Evolutionary conservation across 2,113 vertebrate species (phyloP).

Genomic region (Tympanuchus pallidicinctus): DNA sequence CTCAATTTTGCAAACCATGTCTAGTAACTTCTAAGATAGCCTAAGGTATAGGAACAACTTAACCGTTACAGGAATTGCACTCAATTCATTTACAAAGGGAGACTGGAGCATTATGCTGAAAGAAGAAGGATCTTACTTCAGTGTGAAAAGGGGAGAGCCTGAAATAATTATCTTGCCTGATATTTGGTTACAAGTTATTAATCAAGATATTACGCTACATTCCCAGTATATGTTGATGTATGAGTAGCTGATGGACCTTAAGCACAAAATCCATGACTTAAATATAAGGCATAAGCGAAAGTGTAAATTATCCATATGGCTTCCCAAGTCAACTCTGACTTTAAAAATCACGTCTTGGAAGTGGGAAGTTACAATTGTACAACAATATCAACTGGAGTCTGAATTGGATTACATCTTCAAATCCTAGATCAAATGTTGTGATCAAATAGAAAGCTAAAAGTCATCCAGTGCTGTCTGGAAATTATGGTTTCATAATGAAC

Average conservation of each 20-base stretch:
- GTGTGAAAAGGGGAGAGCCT: not conserved
- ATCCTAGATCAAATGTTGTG: not conserved
- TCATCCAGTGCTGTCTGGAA: not conserved
- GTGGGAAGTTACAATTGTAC: too few species aligned
- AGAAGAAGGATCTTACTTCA: constrained; percentile 16
- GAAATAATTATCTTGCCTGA: not conserved
- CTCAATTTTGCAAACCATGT: not conserved
- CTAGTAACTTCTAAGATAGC: not conserved
- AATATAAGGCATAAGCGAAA: not conserved
- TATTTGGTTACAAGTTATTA: constrained; percentile 18
- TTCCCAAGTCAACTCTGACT: not conserved
- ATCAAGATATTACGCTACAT: not conserved
- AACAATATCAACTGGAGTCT: not conserved
- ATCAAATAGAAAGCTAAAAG: not conserved
- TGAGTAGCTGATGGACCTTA: not conserved
- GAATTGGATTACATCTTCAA: not conserved
- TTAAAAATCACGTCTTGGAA: not conserved
- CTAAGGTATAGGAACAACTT: not conserved
- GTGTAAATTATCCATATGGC: not conserved
- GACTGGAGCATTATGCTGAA: not conserved
- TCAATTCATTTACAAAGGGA: not conserved
- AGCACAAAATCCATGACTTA: not conserved
- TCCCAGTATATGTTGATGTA: not conserved
- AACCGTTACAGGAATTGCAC: not conserved
- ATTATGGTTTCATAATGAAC: not conserved